Conservation (phyloP, 2,797 vertebrate species). For the Gambelia wislizenii region DNA sequence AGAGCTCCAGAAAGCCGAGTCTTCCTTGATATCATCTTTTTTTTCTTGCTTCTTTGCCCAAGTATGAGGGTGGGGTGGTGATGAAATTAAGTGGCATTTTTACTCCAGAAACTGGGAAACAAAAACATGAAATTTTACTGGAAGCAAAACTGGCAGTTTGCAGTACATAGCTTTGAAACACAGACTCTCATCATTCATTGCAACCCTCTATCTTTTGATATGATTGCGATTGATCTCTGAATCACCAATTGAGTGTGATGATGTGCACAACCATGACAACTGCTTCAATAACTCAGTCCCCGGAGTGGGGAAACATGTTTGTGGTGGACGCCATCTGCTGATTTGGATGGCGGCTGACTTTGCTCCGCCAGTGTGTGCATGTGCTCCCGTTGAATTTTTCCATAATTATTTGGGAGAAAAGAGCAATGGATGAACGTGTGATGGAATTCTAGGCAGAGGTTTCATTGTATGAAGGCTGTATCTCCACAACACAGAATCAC, state of each 20-base stretch:
- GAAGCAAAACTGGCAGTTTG: accelerated
- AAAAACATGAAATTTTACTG: not conserved
- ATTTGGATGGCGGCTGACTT: not conserved
- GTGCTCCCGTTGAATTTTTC: too few relatives aligned
- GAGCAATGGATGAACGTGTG: not conserved
- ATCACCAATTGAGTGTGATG: conserved; percentile 30
- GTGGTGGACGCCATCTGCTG: conserved; percentile 45
- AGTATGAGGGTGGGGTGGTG: not conserved
- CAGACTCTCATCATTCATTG: not conserved
- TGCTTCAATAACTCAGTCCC: conserved; percentile 53
- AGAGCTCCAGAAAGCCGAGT: not conserved
- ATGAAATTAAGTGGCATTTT: not conserved
- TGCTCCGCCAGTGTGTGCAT: too few relatives aligned
- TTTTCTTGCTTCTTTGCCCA: not conserved
- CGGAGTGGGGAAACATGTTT: not conserved
- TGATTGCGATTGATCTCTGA: conserved; percentile 26
- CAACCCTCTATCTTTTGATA: conserved; percentile 1
- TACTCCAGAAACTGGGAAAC: not conserved
- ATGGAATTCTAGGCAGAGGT: not conserved
- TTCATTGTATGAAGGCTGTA: too few relatives aligned
- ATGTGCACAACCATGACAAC: conserved; percentile 2
- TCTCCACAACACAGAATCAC: not conserved
- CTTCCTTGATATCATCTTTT: not conserved
- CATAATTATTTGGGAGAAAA: not conserved
- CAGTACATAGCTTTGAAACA: conserved; percentile 7